Conservation (phyloP, 2,888 invertebrate genomes). For the Drosophila pullipes region DNA sequence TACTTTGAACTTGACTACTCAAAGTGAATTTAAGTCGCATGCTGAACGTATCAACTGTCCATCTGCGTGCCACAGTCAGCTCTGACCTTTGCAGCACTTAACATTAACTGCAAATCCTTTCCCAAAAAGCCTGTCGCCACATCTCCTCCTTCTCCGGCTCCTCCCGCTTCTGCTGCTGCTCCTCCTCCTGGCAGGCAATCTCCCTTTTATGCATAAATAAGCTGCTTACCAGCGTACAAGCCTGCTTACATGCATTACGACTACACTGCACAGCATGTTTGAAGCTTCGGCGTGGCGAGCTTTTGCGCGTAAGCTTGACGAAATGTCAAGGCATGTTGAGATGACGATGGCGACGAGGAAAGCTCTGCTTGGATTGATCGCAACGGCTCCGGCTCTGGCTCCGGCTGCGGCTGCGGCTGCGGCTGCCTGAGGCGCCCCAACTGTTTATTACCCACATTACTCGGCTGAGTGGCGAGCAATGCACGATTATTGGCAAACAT, state of each 20-base stretch:
- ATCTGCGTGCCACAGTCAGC: slow-evolving; percentile 36
- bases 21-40: slow-evolving; percentile 19
- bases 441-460: slow-evolving; percentile 65
- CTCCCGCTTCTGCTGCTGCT: neutral
- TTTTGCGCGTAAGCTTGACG: slow-evolving; percentile 41
- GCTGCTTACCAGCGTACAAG: slow-evolving; percentile 41
- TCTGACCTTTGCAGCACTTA: slow-evolving; percentile 48
- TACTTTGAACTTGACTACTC: neutral
- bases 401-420: slow-evolving; percentile 8
- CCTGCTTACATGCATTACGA: neutral
- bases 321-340: slow-evolving; percentile 55
- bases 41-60: slow-evolving; percentile 38
- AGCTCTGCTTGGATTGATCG: slow-evolving; percentile 39
- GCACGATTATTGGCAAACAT: slow-evolving; percentile 45
- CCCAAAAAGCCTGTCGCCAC: slow-evolving; percentile 42
- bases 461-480: slow-evolving; percentile 72
- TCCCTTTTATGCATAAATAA: slow-evolving; percentile 40
- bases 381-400: neutral
- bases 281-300: slow-evolving; percentile 20
- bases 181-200: neutral
- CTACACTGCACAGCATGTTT: slow-evolving; percentile 47
- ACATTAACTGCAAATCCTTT: slow-evolving; percentile 46
- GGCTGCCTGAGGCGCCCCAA: slow-evolving; percentile 29
- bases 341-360: slow-evolving; percentile 28
- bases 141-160: slow-evolving; percentile 9